Percentiles rank a stretch among this genome's conserved stretches.
Conservation (phyloP, 2,797 vertebrate genomes). For the Rhabdomys pumilio region DNA sequence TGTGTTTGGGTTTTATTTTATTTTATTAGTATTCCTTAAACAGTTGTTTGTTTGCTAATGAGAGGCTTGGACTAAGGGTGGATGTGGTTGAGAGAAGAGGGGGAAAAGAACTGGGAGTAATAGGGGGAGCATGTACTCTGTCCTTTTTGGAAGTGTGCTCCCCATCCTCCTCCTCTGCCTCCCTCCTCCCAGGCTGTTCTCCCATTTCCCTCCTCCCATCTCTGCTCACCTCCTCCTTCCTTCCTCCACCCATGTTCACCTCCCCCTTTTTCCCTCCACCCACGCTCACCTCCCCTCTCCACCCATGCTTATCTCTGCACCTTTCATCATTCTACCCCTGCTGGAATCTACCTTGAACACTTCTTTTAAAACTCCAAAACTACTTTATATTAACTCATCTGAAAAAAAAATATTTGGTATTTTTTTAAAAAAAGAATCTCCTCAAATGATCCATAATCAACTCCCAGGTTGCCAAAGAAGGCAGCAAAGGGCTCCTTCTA, state of each 20-base stretch:
- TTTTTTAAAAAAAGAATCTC: background rate
- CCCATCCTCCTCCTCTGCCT: too few species aligned
- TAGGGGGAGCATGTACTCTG: background rate
- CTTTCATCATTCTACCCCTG: background rate
- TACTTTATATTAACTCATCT: background rate
- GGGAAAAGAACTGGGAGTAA: background rate
- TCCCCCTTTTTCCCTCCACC: background rate
- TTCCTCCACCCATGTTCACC: background rate
- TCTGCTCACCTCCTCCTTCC: too few species aligned
- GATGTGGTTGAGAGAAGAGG: background rate
- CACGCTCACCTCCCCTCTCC: background rate
- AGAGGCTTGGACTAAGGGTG: background rate
- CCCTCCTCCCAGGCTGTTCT: background rate
- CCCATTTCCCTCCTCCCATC: background rate
- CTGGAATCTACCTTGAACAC: background rate
- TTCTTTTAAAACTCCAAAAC: background rate
- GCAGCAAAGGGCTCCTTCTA: background rate
- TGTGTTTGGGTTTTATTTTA: background rate
- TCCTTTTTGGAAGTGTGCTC: background rate
- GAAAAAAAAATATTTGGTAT: too few species aligned
- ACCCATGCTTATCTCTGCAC: background rate
- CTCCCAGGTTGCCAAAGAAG: too few species aligned
- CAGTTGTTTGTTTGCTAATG: background rate
- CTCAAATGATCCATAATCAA: background rate
- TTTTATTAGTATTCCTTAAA: background rate